Base-by-base conservation (phyloP, 2,888 invertebrate species). In the Cinara cedri region DNA sequence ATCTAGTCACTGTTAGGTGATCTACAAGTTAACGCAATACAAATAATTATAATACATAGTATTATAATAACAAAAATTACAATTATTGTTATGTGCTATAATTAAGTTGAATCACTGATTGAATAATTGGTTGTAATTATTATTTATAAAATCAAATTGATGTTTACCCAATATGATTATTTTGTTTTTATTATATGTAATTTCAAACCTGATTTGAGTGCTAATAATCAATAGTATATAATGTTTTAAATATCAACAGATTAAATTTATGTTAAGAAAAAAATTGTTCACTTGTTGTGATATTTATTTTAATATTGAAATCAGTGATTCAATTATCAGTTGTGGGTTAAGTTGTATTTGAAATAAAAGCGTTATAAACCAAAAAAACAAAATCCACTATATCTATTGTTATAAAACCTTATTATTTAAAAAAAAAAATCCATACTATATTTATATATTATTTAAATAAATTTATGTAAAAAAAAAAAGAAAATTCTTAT, bases 1-100 rank as follows among this genome's bases (percentile, higher is more conserved):
- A 66, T 76, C 78, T 78, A 78, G 78, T 78, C 78, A 78, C 68
- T 49, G 21, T 51, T 68, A 49, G 57, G 76, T 76, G 76, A 60
- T 26, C 34, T 78, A 68, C 6, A 76, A 68, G 9, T 74, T 42
- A 55, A 65, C 60, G 60, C 68, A 78, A 78, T 68, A 68, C 44
- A 75, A 65, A 66, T 75, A 44, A 54, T 70, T 21, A 65, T 19
- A 19, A 65, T 60, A 76, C 11, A 16, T 68, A 75, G 57, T 66
- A 44, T 72, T 10, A 26, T 26, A 24, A 60, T 55, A 55, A 55
- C 57, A 57, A 63, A 54, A 54, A n/a, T 63, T 65, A 26, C 16
- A 49, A 16, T 68, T 68, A 57, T 55, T 66, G 26, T 78, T 60
- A 66, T 46, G 60, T 78, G 68, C 78, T 68, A 70, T 78, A 78